Percentiles rank a stretch among this genome's conserved stretches.
phyloP scores from a whole-genome alignment of 2,113 vertebrate genomes.

The Forbesichthys agassizii region DNA sequence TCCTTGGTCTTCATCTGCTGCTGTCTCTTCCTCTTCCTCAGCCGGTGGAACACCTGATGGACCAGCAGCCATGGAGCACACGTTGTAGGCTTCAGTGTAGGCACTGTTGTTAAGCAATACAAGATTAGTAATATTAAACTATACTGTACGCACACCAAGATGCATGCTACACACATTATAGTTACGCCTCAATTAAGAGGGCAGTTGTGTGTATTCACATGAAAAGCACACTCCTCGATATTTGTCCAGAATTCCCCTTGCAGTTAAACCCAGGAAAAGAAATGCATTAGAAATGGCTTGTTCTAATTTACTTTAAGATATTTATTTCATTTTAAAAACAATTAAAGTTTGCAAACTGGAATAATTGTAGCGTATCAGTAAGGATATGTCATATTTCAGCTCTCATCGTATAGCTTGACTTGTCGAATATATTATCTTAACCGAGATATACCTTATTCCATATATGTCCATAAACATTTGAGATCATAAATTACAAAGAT shows the following conservation, averaged over 20 bases:
- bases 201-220: too few species aligned
- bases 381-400: too few species aligned
- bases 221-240: too few species aligned
- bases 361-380: too few species aligned
- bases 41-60: slow-evolving; percentile 30
- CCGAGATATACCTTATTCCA: too few species aligned
- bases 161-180: not conserved
- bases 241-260: too few species aligned
- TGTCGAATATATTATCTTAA: not conserved
- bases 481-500: slow-evolving; percentile 32
- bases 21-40: slow-evolving; percentile 42
- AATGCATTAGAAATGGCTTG: too few species aligned
- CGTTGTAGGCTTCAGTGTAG: slow-evolving; percentile 89
- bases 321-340: too few species aligned
- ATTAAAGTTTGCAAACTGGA: too few species aligned
- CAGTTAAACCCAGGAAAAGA: too few species aligned
- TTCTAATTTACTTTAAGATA: too few species aligned
- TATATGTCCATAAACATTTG: slow-evolving; percentile 17
- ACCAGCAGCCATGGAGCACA: slow-evolving; percentile 73
- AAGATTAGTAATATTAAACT: not conserved
- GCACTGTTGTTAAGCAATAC: slow-evolving; percentile 71
- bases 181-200: too few species aligned
- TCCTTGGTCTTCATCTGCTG: slow-evolving; percentile 81
- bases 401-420: not conserved
- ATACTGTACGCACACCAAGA: not conserved